These are phyloP conservation scores for Nemotelus nigrinus DNA, from an alignment of 2,888 invertebrate genomes.

Conservation along the genomic window DNA sequence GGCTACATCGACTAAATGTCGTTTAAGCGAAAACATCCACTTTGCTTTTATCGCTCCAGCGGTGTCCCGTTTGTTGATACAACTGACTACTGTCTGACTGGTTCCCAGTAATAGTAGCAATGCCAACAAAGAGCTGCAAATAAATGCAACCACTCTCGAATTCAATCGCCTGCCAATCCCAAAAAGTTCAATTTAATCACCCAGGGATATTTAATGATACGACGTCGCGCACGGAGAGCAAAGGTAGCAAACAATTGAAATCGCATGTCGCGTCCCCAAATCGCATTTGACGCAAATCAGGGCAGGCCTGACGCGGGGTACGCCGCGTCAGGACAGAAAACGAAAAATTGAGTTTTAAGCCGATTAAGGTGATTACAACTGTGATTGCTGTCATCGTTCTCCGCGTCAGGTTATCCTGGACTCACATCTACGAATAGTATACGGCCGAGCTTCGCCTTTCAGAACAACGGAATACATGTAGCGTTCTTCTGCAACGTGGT, in stretches of 20 bases:
- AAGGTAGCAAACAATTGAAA: no score
- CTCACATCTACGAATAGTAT: not conserved
- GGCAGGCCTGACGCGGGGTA: no score
- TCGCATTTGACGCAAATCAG: not conserved
- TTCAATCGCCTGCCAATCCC: slow-evolving; percentile 13
- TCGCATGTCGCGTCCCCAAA: not conserved
- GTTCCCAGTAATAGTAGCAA: not conserved
- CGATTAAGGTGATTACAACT: slow-evolving; percentile 40
- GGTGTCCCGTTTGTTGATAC: not conserved
- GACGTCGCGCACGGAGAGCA: not conserved
- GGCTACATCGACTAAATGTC: no score
- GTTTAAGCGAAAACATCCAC: no score
- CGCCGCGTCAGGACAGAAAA: not conserved
- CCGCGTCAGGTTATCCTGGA: slow-evolving; percentile 16
- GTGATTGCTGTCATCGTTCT: slow-evolving; percentile 38
- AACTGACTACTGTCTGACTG: not conserved
- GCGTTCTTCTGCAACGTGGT: no score
- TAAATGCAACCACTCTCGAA: not conserved
- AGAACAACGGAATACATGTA: no score
- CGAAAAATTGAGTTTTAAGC: slow-evolving; percentile 39
- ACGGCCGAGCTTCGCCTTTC: no score
- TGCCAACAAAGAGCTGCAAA: not conserved
- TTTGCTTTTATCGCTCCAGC: no score
- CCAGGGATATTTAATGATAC: slow-evolving; percentile 7
- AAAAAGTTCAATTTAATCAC: slow-evolving; percentile 36